Evolutionary conservation across 2,113 vertebrate genomes (phyloP), one percentile per base, ranked within the genome.

Genomic region (Indri indri): DNA sequence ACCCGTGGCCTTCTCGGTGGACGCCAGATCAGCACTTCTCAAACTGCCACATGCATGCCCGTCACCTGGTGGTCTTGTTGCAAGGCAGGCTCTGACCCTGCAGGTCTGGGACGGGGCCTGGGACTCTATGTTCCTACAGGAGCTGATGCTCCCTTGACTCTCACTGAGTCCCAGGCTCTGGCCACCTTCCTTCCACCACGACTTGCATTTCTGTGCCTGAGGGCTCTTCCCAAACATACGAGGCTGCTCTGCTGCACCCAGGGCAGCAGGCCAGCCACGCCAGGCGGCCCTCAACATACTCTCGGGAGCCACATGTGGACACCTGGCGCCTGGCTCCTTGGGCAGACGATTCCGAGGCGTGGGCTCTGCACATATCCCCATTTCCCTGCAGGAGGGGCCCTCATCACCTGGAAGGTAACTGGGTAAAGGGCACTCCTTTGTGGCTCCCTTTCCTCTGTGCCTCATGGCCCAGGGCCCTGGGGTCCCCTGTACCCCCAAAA

Each of bases 261-360:
- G 20, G 2, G 37, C 20, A 2, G 40, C 40, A 42, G 40, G 40
- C 40, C 40, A 5, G 40, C 40, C 40, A 5, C 5, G 40, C 40
- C 40, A 5, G 27, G 68, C 12, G 11, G 22, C 37, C 23, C 9
- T 40, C 6, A 13, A 16, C 70, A 7, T 6, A 45, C 45, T 45
- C 45, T 45, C 2, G 2, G 6, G 37, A 42, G 40, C 59, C 20
- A 4, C 52, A 12, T 4, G 17, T 54, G 52, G 4, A n/a, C 32
- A n/a, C 14, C 14, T 34, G 30, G 47, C 12, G 2, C 47, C 18
- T n/a, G 0, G 0, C n/a, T 18, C 18, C 47, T 45, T 30, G 13
- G 74, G 74, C 30, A 50, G 8, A 22, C 8, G 3, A 34, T 10
- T 52, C 32, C 18, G 8, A 59, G 37, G 5, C 25, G 3, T 10